Conservation (phyloP, 2,113 vertebrate genomes). For the Psophia crepitans region DNA sequence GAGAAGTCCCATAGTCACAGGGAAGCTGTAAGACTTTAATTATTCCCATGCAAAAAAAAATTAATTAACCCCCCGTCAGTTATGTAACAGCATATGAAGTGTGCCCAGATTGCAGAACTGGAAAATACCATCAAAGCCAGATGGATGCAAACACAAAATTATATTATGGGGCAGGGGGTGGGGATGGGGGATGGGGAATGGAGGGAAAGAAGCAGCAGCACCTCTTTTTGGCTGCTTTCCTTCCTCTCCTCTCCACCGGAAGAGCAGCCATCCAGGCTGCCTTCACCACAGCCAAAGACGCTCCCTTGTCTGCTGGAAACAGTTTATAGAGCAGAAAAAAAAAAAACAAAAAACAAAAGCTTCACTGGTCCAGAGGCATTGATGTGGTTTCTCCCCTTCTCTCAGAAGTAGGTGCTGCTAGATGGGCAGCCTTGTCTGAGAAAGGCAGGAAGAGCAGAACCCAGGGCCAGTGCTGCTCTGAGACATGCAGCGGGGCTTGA, state of each 20-base stretch:
- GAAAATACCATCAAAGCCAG: neutral
- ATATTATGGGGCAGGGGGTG: neutral
- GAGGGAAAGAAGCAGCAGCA: neutral
- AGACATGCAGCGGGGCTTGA: rapidly evolving
- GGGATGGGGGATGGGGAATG: too few relatives aligned
- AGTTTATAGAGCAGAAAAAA: neutral
- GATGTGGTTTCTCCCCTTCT: neutral
- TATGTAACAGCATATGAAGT: neutral
- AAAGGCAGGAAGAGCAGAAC: neutral
- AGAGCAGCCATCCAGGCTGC: neutral
- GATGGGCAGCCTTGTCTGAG: neutral
- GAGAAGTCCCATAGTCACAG: neutral
- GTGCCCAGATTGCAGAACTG: neutral
- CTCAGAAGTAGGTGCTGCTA: neutral
- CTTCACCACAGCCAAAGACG: neutral
- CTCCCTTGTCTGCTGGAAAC: neutral
- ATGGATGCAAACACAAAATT: neutral
- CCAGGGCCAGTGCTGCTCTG: rapidly evolving
- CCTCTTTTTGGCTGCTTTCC: neutral
- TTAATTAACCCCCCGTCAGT: neutral
- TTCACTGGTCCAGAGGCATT: neutral
- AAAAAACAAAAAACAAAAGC: neutral
- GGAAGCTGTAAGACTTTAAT: neutral
- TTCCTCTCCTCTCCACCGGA: neutral
- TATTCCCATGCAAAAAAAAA: neutral